Base-by-base conservation (phyloP, 2,888 invertebrate genomes). In the Galerucella nymphaeae region DNA sequence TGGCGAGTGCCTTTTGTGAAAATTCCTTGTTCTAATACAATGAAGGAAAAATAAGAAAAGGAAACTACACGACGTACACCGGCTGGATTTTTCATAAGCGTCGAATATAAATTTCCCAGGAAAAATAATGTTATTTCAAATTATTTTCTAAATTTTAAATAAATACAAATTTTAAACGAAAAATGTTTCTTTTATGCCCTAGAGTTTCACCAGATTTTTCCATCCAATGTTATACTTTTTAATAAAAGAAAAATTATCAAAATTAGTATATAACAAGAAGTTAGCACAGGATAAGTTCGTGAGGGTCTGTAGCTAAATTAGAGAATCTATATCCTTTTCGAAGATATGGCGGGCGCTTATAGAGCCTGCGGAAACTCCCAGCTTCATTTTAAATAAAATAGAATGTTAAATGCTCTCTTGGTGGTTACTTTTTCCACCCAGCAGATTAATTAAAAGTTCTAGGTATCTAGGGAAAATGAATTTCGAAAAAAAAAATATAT, bases 21-120 rank as follows among this genome's bases (percentile, higher is more conserved):
- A 71, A 71, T 63, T 71, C 66, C 75, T 69, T 69, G 71, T 71
- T 71, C 71, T 69, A 75, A 71, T 71, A 67, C 72, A 76, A 76
- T 74, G 72, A 72, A 74, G 71, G 68, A 63, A 72, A 74, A 76
- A 71, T 67, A 73, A 74, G 53, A 66, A 57, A 42, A 55, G 42
- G 70, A 71, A 68, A 62, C 67, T 70, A 64, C 41, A 63, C 58
- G 14, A n/a, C 59, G 14, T 59, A 59, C 3, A 57, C 13, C 18
- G 20, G 23, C 18, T 63, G 20, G 9, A 4, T 30, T 63, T 63
- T 42, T 20, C 38, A 63, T 42, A 42, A 42, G 20, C 45, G 42
- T 9, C 14, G 30, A 18, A 2, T 30, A 4, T 30, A 30, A 5
- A 30, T 30, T 30, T 30, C n/a, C n/a, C n/a, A n/a, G n/a, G n/a